Conservation (phyloP, 1,140 invertebrate genomes). For the Adelges cooleyi region DNA sequence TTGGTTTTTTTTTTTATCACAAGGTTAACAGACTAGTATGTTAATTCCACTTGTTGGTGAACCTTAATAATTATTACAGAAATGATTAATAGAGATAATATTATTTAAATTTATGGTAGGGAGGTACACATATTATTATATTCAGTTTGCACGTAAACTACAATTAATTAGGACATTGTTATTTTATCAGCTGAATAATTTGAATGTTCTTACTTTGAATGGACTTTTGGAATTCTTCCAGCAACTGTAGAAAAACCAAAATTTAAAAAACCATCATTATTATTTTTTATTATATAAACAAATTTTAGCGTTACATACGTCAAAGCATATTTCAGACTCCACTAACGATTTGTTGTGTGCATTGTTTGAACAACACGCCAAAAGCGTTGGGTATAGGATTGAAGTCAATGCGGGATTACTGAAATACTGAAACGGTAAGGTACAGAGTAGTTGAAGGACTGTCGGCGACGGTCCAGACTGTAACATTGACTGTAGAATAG, state of each 20-base stretch:
- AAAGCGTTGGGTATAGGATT: conserved; percentile 76
- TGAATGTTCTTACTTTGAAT: conserved; percentile 47
- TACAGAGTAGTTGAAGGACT: conserved; percentile 80
- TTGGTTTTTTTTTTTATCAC: neutral
- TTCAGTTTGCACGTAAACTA: neutral
- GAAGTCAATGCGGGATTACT: conserved; percentile 59
- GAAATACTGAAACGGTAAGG: conserved; percentile 79
- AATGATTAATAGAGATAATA: neutral
- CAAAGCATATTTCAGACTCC: conserved; percentile 67
- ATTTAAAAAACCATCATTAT: neutral
- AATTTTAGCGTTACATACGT: conserved; percentile 42
- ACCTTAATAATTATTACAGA: neutral
- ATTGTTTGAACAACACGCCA: conserved; percentile 64
- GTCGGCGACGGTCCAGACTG: conserved; percentile 68
- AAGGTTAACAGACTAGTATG: conserved; percentile 25
- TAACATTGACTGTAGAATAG: conserved; percentile 50
- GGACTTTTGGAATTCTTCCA: conserved; percentile 53
- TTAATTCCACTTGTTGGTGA: conserved; percentile 12
- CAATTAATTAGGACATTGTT: neutral
- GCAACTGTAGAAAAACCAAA: conserved; percentile 42
- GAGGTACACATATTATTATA: neutral
- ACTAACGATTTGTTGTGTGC: conserved; percentile 54
- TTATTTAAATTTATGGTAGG: neutral
- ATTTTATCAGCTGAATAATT: conserved; percentile 41
- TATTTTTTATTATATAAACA: too few relatives aligned